Evolutionary conservation across 2,797 vertebrate species (phyloP), one percentile per base, ranked within the genome.

Genomic region (Propithecus perrieri): DNA sequence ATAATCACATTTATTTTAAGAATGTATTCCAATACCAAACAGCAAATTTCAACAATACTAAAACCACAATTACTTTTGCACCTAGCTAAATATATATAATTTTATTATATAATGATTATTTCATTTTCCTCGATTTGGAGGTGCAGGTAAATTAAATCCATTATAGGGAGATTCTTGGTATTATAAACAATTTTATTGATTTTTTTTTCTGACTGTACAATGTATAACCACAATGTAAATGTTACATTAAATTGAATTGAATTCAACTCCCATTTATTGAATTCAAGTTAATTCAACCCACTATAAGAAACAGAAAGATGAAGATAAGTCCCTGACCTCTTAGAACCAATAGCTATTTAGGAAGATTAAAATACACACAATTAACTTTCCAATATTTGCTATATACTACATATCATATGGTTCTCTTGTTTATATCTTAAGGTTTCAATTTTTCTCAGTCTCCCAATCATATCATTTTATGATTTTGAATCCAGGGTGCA

Each of bases 401-500:
- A 18, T 15, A 4, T 57, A 10, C 26, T 35, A 1, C 7, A 12
- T 38, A 10, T 5, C 35, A 63, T 14, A 24, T 33, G 8, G 15
- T 72, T 71, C 38, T 61, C 41, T 85, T 17, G n/a, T 71, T 81
- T 84, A 3, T 80, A 20, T 48, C n/a, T 79, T 65, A 69, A 76
- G 7, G 5, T 76, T 89, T 92, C 22, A 53, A 5, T 69, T 95
- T 96, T 90, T 55, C 85, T 95, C 48, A 17, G 15, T 48, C 43
- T 84, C 28, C 67, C 1, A 83, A 46, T 78, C 26, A 71, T 14
- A n/a, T 30, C 15, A 78, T 78, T 92, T 35, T 48, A 46, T 50
- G 9, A 89, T 89, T 92, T 97, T 63, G 41, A 96, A 69, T 26
- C 46, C 33, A 95, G 38, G 8, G 26, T 71, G 35, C 71, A 55